Conservation (phyloP, 2,888 invertebrate species). For the Amphimallon solstitiale region DNA sequence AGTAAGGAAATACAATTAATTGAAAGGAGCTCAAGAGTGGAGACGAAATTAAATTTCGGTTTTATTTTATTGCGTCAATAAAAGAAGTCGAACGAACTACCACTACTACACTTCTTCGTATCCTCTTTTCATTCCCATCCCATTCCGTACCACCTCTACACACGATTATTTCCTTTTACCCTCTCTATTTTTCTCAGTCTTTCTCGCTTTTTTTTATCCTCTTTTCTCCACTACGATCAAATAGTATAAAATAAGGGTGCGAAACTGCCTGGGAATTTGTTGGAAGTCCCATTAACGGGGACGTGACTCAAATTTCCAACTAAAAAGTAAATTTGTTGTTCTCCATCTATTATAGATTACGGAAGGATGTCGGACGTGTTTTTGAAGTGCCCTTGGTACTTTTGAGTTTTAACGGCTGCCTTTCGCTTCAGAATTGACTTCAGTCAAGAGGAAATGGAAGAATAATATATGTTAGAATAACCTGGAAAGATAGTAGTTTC, state of each 20-base stretch:
- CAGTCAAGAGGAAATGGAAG: background rate
- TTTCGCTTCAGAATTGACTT: background rate
- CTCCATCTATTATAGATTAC: constrained; percentile 34
- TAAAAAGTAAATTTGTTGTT: constrained; percentile 34
- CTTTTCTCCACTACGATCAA: constrained; percentile 19
- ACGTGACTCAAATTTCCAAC: constrained; percentile 35
- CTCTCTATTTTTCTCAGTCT: background rate
- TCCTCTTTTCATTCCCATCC: background rate
- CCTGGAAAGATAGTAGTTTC: no score
- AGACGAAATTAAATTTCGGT: constrained; percentile 26
- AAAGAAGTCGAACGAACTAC: constrained; percentile 19
- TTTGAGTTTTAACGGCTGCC: constrained; percentile 16
- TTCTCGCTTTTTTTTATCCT: background rate
- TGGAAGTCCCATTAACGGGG: constrained; percentile 34
- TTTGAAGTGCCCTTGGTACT: constrained; percentile 20
- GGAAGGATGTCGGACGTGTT: constrained; percentile 17
- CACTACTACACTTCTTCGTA: background rate
- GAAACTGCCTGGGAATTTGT: constrained; percentile 31
- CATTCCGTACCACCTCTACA: background rate
- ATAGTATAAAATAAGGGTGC: constrained; percentile 28
- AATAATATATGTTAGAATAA: no score
- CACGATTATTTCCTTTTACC: background rate
- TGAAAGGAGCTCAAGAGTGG: background rate
- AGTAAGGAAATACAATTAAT: constrained; percentile 3
- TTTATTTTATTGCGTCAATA: constrained; percentile 29